Evolutionary conservation across 2,113 vertebrate species (phyloP), one percentile per base, ranked within the genome.

Genomic region (Melozone crissalis): DNA sequence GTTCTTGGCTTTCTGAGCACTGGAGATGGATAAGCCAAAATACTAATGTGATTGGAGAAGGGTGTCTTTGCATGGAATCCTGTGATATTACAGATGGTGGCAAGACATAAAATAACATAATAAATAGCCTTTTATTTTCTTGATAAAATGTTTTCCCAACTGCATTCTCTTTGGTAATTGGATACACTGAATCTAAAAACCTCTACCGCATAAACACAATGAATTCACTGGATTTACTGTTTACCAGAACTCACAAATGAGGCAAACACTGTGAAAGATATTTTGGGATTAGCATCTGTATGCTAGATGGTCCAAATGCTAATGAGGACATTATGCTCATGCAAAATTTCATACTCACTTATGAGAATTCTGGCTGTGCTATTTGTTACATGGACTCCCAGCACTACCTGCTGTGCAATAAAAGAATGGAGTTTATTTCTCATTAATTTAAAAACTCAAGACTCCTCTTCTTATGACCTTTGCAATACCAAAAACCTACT

Each of bases 271-370:
- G 67, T 51, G 77, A 72, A 72, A 92, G 89, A 87, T 95, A 93
- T 95, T 96, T 95, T 76, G 54, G 91, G 91, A 91, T 93, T 92
- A 94, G 26, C 91, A 94, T 94, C 89, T 95, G 87, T 79, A 91
- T 61, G 41, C n/a, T 89, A 68, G 89, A 77, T 79, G 71, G 87
- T 89, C 89, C 84, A 91, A 94, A 94, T 85, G 69, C 71, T 91
- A 93, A 95, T 47, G 43, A 89, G 62, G 51, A 93, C 51, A 55
- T 93, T 83, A 46, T 63, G 59, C 44, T 91, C 39, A 43, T 83
- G 67, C 20, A 83, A 67, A 93, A 91, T 89, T 79, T 83, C 82
- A 80, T 69, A 66, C 22, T 63, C 51, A 49, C 51, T 92, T 76
- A 30, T n/a, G 41, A 95, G 46, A 94, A 46, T 93, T 93, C 59